Base-by-base conservation (phyloP, 2,888 invertebrate genomes). In the Yponomeuta plumbellus region DNA sequence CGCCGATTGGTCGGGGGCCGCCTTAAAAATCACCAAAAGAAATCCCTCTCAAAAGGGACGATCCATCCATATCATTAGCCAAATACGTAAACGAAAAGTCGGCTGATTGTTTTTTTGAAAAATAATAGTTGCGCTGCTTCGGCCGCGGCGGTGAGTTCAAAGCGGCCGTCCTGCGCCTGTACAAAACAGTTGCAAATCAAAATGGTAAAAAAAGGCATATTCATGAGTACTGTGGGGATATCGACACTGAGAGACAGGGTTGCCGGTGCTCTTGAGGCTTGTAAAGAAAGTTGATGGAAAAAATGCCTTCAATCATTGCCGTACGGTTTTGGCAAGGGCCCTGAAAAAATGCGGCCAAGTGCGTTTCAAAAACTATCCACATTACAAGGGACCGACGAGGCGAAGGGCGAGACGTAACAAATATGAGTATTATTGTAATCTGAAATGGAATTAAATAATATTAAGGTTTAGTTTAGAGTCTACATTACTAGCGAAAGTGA, bases 141-240 rank as follows among this genome's bases (percentile, higher is more conserved):
- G 44, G 17, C 17, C 17, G 44, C 44, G 40, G 68, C 52, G 64
- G 67, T 23, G 59, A 52, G 52, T 4, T 65, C 64, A 64, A 65
- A 64, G 67, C 34, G 44, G 64, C 21, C 61, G 63, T 58, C 44
- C 34, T 64, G 81, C 82, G 79, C 79, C 74, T 75, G 81, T 81
- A 76, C 74, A 84, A 84, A 83, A 85, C 84, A 80, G 78, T 77
- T 80, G 80, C 79, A 78, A 80, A 83, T 82, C 76, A 83, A 79
- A 82, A 52, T 52, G 44, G 17, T 80, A 80, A 80, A 84, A 84
- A 83, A 80, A 76, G 80, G 67, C 56, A 84, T 84, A 86, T 86
- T 86, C 86, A 86, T 84, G 86, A 85, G 81, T 52, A 52, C 44
- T 75, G 74, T n/a, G 34, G 11, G 26, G 8, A 34, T 64, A 39